phyloP scores from a whole-genome alignment of 2,113 vertebrate genomes.

The Eonycteris spelaea region DNA sequence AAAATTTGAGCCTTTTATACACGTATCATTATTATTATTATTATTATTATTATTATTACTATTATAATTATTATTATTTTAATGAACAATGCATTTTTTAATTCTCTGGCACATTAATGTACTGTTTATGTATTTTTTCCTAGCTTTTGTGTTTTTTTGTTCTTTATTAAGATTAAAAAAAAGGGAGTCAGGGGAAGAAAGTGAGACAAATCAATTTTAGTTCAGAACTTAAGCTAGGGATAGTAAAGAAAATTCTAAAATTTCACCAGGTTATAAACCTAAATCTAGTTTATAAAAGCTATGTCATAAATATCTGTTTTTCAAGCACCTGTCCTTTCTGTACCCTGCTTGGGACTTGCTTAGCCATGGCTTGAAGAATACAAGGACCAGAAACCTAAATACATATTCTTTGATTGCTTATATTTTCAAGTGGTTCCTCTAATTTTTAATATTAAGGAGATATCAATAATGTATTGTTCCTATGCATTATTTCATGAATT shows the following conservation, averaged over 20 bases:
- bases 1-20: background rate
- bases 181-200: background rate
- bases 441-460: background rate
- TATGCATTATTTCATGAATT: background rate
- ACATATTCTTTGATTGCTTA: background rate
- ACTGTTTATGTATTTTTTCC: background rate
- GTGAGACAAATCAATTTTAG: background rate
- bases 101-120: background rate
- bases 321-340: background rate
- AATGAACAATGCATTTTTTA: background rate
- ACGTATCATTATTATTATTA: background rate
- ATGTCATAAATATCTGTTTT: background rate
- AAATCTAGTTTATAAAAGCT: background rate
- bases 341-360: background rate
- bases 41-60: background rate
- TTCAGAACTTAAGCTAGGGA: background rate
- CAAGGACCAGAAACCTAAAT: background rate
- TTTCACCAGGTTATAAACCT: background rate
- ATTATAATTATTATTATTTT: background rate
- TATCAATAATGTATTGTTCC: background rate
- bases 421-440: background rate
- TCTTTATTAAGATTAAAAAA: background rate
- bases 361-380: background rate
- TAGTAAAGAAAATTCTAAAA: background rate
- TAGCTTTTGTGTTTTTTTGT: background rate